A percentile compares a stretch with the other conserved stretches of the same genome.
These are phyloP conservation scores for Pyrgilauda ruficollis DNA, from an alignment of 2,113 vertebrate genomes.

Conservation along the genomic window DNA sequence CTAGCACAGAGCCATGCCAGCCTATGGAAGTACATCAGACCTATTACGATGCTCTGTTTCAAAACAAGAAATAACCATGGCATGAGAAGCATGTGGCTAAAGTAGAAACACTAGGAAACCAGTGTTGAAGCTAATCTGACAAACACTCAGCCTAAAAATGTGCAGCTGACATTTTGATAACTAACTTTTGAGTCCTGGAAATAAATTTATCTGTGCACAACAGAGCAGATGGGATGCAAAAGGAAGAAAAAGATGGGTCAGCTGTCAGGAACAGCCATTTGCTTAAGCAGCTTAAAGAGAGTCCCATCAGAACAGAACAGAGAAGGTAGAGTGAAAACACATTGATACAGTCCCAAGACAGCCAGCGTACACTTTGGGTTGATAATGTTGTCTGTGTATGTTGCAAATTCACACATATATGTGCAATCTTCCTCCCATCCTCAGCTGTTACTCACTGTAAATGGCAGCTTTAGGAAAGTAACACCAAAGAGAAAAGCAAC, in stretches of 20 bases:
- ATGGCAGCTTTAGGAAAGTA: neutral
- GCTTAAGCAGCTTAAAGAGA: neutral
- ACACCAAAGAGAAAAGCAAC: neutral
- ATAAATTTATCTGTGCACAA: neutral
- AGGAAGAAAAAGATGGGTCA: neutral
- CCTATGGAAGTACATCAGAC: neutral
- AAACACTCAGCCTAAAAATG: neutral
- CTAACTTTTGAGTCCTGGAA: neutral
- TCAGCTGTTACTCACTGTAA: neutral
- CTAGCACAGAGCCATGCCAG: neutral
- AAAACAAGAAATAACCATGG: neutral
- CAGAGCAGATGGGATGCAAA: neutral
- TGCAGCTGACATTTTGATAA: neutral
- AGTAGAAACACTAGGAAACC: neutral
- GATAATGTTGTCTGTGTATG: neutral
- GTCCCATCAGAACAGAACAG: neutral
- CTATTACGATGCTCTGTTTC: neutral
- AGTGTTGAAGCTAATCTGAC: neutral
- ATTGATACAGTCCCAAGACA: neutral
- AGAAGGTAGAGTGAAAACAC: neutral
- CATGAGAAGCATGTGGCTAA: neutral
- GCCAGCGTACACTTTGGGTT: neutral
- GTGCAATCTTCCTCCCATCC: neutral
- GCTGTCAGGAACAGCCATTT: neutral
- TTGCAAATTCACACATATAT: neutral